Evolutionary conservation across 2,113 vertebrate genomes (phyloP).

Genomic region (Ariopsis seemanni): DNA sequence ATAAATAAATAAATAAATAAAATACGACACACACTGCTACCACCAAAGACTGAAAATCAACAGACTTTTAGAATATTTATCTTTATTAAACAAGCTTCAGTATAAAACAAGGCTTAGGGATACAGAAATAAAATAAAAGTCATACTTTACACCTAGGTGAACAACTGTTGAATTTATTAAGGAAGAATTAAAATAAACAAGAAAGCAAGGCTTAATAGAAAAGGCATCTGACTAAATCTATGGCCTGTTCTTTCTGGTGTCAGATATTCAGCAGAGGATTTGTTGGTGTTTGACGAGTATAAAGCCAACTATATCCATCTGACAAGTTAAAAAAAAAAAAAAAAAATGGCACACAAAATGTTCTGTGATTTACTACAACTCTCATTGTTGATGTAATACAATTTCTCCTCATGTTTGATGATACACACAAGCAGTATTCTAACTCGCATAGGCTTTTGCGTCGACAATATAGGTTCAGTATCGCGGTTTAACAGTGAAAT

Average conservation of each 20-base stretch:
- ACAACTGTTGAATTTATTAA: neutral
- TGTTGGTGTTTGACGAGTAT: neutral
- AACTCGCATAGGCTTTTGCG: neutral
- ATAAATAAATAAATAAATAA: too few relatives aligned
- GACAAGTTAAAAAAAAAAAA: neutral
- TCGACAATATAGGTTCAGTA: neutral
- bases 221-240: neutral
- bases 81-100: conserved; percentile 57
- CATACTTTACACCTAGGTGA: conserved; percentile 36
- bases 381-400: neutral
- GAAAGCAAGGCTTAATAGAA: neutral
- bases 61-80: neutral
- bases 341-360: neutral
- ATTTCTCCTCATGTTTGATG: neutral
- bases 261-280: neutral
- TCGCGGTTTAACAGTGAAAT: neutral
- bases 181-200: neutral
- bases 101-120: conserved; percentile 41
- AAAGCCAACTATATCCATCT: neutral
- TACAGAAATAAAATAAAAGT: conserved; percentile 20
- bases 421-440: neutral
- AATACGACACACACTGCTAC: neutral
- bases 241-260: neutral
- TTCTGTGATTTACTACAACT: neutral
- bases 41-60: neutral